Evolutionary conservation across 30 jellyfish, hydroid and myxozoan species (phyloP).

Genomic region (Sanderia malayensis): DNA sequence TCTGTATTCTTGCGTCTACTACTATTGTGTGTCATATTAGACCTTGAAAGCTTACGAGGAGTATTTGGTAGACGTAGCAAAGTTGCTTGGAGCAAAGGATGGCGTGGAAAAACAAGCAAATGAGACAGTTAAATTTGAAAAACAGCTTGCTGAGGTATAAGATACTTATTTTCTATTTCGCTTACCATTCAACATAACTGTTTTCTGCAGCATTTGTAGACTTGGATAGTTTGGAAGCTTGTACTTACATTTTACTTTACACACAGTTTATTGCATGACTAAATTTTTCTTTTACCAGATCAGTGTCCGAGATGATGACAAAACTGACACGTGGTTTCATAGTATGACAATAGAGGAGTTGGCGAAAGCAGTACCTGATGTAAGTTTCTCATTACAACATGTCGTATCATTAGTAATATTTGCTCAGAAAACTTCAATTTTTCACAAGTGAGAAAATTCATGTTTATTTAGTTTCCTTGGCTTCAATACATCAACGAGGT

Average conservation of each 20-base stretch:
- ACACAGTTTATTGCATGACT: too few relatives aligned
- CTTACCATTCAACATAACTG: too few relatives aligned
- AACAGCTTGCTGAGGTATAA: constrained; percentile 92
- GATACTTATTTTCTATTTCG: too few relatives aligned
- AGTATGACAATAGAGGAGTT: constrained; percentile 81
- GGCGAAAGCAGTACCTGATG: constrained; percentile 89
- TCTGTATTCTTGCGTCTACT: too few relatives aligned
- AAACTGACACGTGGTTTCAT: constrained; percentile 96
- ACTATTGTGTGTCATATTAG: constrained; percentile 38
- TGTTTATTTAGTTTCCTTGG: constrained; percentile 84
- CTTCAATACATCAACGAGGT: constrained; percentile 71
- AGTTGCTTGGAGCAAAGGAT: constrained; percentile 74
- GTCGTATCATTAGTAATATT: too few relatives aligned
- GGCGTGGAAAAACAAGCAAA: constrained; percentile 80
- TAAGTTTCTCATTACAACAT: constrained; percentile 29
- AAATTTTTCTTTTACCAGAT: constrained; percentile 46
- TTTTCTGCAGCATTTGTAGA: too few relatives aligned
- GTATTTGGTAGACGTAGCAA: constrained; percentile 91
- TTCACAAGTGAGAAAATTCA: too few relatives aligned
- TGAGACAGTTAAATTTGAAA: constrained; percentile 90
- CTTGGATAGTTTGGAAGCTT: too few relatives aligned
- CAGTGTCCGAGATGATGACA: constrained; percentile 92
- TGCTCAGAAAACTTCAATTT: too few relatives aligned
- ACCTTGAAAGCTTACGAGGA: constrained; percentile 83
- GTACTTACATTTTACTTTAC: too few relatives aligned